Evolutionary conservation across 2,888 invertebrate genomes (phyloP), one percentile per base, ranked within the genome.

Genomic region (Craniophora ligustri): DNA sequence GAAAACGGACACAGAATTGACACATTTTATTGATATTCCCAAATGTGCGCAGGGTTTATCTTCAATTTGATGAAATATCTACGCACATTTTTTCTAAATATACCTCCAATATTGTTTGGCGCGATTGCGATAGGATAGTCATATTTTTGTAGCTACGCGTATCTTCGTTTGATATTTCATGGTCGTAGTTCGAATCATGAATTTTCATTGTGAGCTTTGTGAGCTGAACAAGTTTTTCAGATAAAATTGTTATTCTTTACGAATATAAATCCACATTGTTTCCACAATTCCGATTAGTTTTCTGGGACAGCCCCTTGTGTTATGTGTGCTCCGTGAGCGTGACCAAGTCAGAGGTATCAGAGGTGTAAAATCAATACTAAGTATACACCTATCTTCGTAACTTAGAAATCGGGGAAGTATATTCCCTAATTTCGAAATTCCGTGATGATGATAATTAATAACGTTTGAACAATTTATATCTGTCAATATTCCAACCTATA

Each of bases 1-100:
- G 45, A 63, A 38, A 64, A 45, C 38, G 41, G 45, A 30, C 58
- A 47, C 32, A 19, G 58, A 64, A 58, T 64, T 45, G 50, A 48
- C 47, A 36, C 45, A 47, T 55, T 50, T 54, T 48, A 58, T 67
- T 54, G 64, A 68, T 44, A 44, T 56, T 13, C 28, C 19, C 41
- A 44, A 48, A 54, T 13, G 35, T 40, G 53, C 23, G 35, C 23
- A 14, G 26, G 31, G 34, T 38, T 61, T 61, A 31, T 49, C 32
- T 23, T n/a, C 46, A 28, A 50, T 60, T 55, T 51, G 11, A 32
- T 46, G 15, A 67, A 47, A 50, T 50, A 41, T 45, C 13, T 36
- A 14, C 28, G 7, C 18, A 39, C 26, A 8, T 31, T 36, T 58
- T 34, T 47, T 31, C 8, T 39, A 14, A n/a, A n/a, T 40, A 13